phyloP scores from a whole-genome alignment of 2,797 vertebrate species.

The Carcharodon carcharias region DNA sequence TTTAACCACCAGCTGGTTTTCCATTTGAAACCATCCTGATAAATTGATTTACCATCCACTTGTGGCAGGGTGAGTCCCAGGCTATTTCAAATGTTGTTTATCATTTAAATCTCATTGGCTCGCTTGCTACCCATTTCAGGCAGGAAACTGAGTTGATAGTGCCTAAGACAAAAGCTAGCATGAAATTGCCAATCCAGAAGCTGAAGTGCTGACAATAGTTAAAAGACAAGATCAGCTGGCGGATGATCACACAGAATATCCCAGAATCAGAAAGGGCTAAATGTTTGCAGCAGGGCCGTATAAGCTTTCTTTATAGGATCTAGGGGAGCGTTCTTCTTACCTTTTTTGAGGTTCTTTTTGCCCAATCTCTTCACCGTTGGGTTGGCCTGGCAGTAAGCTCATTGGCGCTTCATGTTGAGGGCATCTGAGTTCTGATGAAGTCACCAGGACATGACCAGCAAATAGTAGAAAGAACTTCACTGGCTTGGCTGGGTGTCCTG shows the following conservation, averaged over 20 bases:
- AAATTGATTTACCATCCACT: neutral
- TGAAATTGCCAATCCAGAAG: neutral
- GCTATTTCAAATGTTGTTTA: neutral
- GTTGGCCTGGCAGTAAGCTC: neutral
- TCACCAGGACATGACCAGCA: neutral
- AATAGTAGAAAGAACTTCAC: neutral
- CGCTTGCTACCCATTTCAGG: neutral
- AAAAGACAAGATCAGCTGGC: neutral
- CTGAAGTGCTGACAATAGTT: neutral
- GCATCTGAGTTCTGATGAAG: neutral
- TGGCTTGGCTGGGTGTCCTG: neutral
- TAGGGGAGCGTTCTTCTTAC: no score
- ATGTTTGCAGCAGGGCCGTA: neutral
- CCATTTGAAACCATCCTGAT: neutral
- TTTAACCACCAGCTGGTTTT: neutral
- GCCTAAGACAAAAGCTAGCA: no score
- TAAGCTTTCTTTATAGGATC: neutral
- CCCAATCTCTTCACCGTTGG: neutral
- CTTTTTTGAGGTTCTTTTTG: neutral
- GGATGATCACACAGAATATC: neutral
- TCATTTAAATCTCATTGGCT: neutral
- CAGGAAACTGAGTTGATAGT: neutral
- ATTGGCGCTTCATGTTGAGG: neutral
- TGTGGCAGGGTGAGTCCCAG: neutral
- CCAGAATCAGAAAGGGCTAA: no score